Evolutionary conservation across 2,888 invertebrate genomes (phyloP).

Genomic region (Eristalinus aeneus): DNA sequence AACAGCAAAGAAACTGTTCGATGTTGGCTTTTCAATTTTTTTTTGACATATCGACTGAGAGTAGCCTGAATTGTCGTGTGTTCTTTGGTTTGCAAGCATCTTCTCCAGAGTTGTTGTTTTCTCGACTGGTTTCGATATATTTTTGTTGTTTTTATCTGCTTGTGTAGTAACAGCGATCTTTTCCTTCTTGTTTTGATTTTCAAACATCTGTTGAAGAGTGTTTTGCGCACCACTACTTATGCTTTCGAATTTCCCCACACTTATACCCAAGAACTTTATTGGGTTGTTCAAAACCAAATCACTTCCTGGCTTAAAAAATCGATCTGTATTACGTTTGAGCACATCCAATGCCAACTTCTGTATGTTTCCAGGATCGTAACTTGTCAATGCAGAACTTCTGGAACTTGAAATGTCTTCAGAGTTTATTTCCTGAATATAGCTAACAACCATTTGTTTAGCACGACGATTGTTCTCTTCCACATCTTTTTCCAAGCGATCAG

Average conservation of each 20-base stretch:
- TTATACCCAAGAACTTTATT: conserved; percentile 88
- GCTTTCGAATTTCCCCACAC: conserved; percentile 89
- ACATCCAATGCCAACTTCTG: conserved; percentile 85
- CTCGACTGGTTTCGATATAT: not conserved
- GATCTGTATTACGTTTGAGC: conserved; percentile 83
- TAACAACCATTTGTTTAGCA: conserved; percentile 89
- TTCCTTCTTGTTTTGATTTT: conserved; percentile 76
- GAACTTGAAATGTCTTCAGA: conserved; percentile 84
- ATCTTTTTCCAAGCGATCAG: conserved; percentile 91
- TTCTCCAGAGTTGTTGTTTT: conserved; percentile 14
- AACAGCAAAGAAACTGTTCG: conserved; percentile 75
- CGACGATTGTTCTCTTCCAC: conserved; percentile 89
- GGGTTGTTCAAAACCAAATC: conserved; percentile 81
- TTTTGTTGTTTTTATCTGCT: conserved; percentile 29
- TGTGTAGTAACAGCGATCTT: not conserved
- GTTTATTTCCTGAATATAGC: conserved; percentile 83
- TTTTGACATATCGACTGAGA: not conserved
- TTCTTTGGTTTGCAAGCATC: conserved; percentile 43
- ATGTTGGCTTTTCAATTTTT: not conserved
- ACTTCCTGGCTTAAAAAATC: conserved; percentile 76
- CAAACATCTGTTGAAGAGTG: conserved; percentile 84
- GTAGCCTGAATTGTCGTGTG: not conserved
- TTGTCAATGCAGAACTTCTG: conserved; percentile 83
- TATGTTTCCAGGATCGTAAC: conserved; percentile 86
- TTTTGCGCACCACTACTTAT: conserved; percentile 80